These are phyloP conservation scores for Thaumetopoea pityocampa DNA, from an alignment of 1,140 invertebrate species.

Conservation along the genomic window DNA sequence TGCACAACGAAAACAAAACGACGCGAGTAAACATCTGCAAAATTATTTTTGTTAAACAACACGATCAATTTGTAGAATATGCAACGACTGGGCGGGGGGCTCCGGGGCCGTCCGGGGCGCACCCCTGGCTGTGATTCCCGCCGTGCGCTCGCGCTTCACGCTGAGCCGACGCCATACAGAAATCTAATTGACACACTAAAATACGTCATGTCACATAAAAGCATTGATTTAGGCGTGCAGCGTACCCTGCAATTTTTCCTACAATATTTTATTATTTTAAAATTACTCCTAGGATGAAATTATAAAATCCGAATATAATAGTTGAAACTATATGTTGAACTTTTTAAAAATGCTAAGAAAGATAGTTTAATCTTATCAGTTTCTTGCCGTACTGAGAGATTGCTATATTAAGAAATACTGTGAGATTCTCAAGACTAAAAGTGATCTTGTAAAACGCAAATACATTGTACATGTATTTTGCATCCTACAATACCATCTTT, in stretches of 20 bases:
- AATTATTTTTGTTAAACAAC: slow-evolving; percentile 30
- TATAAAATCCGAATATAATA: too few relatives aligned
- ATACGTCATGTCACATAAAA: slow-evolving; percentile 48
- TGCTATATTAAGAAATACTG: too few relatives aligned
- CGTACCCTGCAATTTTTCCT: slow-evolving; percentile 28
- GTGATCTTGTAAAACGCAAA: too few relatives aligned
- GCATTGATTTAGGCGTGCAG: slow-evolving; percentile 27
- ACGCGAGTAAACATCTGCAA: slow-evolving; percentile 21
- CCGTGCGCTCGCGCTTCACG: slow-evolving; percentile 43
- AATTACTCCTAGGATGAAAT: too few relatives aligned
- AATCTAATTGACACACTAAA: slow-evolving; percentile 73
- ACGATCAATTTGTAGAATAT: slow-evolving; percentile 47
- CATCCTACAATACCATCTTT: too few relatives aligned
- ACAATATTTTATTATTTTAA: slow-evolving; percentile 22
- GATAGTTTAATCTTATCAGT: too few relatives aligned
- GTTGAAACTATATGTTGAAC: too few relatives aligned
- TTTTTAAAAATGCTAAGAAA: too few relatives aligned
- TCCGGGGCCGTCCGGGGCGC: slow-evolving; percentile 18
- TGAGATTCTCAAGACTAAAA: too few relatives aligned
- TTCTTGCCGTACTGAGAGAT: too few relatives aligned
- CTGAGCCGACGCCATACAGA: slow-evolving; percentile 61
- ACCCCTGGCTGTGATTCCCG: slow-evolving; percentile 35
- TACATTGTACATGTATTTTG: too few relatives aligned
- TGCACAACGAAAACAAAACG: slow-evolving; percentile 14
- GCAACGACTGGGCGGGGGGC: slow-evolving; percentile 27